Conservation (phyloP, 2,888 invertebrate genomes). For the Rhyacophila evoluta region DNA sequence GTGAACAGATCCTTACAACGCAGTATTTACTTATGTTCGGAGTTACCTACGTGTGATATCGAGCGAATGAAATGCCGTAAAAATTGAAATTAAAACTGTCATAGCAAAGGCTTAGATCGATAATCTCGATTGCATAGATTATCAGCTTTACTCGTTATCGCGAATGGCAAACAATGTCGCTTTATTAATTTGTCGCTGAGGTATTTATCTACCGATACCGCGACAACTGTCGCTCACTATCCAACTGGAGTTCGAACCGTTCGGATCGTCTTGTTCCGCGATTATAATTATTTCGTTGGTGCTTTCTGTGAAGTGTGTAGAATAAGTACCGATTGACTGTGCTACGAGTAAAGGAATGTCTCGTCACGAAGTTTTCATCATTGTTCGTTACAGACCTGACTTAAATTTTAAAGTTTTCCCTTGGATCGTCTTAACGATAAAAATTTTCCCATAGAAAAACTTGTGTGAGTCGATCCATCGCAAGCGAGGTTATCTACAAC, state of each 20-base stretch:
- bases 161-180: neutral
- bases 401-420: neutral
- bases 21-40: neutral
- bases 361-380: slow-evolving; percentile 9
- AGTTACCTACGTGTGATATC: neutral
- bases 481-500: neutral
- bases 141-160: neutral
- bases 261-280: neutral
- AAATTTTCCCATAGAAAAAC: neutral
- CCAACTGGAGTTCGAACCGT: neutral
- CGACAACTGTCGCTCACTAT: neutral
- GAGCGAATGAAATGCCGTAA: neutral
- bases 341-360: neutral
- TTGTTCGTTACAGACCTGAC: slow-evolving; percentile 23
- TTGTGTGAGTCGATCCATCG: neutral
- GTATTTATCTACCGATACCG: neutral
- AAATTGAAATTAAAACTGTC: neutral
- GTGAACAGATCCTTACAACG: neutral
- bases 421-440: slow-evolving; percentile 5
- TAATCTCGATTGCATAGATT: slow-evolving; percentile 26
- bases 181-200: slow-evolving; percentile 1
- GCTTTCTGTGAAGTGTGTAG: slow-evolving; percentile 5
- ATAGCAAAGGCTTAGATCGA: neutral
- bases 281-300: neutral
- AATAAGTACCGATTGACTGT: neutral